A percentile compares a stretch with the other conserved stretches of the same genome.
Evolutionary conservation across 2,113 vertebrate genomes (phyloP).

Genomic region (Aegithalos caudatus): DNA sequence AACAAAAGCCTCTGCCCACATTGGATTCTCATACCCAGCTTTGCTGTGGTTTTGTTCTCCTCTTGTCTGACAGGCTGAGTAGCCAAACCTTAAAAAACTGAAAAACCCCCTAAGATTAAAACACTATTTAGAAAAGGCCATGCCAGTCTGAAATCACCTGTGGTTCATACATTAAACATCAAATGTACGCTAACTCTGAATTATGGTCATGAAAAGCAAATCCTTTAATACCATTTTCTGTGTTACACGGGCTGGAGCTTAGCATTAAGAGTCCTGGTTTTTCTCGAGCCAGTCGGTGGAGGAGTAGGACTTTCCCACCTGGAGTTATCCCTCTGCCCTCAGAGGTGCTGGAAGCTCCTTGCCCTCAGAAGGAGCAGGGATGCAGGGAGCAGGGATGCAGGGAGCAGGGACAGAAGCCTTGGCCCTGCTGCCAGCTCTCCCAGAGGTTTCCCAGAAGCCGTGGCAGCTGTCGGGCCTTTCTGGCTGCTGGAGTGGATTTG

Average conservation of each 20-base stretch:
- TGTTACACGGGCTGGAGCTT: slow-evolving; percentile 68
- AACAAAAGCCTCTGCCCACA: slow-evolving; percentile 75
- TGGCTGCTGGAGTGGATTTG: not conserved
- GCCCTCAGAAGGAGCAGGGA: not conserved
- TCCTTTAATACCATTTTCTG: slow-evolving; percentile 76
- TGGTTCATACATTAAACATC: slow-evolving; percentile 83
- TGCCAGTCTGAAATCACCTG: slow-evolving; percentile 76
- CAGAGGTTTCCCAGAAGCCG: not conserved
- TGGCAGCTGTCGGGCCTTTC: not conserved
- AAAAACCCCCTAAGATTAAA: slow-evolving; percentile 74
- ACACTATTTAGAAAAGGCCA: slow-evolving; percentile 78
- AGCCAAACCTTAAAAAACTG: slow-evolving; percentile 50
- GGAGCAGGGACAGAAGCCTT: not conserved
- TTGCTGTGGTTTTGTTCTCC: slow-evolving; percentile 46
- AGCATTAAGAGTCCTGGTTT: slow-evolving; percentile 54
- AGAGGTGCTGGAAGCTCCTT: not conserved
- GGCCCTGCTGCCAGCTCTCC: not conserved
- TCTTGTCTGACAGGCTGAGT: slow-evolving; percentile 67
- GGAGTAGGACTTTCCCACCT: not conserved
- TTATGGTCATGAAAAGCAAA: slow-evolving; percentile 81
- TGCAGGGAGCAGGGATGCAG: not conserved
- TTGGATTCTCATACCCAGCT: slow-evolving; percentile 67
- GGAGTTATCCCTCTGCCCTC: not conserved
- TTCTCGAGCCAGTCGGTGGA: not conserved
- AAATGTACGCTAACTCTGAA: slow-evolving; percentile 80